These are phyloP conservation scores for Spodoptera frugiperda DNA, from an alignment of 1,140 invertebrate species.

Conservation along the genomic window DNA sequence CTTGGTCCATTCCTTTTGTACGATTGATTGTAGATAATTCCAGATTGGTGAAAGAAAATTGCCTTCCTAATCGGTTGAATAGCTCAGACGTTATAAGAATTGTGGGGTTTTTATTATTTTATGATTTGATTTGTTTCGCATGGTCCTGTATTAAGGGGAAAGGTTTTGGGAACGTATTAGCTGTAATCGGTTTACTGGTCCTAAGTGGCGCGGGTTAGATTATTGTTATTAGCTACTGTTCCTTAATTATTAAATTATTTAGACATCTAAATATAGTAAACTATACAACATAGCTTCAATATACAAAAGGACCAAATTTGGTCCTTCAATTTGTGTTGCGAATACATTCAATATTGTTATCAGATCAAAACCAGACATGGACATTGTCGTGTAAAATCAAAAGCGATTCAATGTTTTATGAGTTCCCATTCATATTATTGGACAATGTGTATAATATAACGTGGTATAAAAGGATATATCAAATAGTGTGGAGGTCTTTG, in stretches of 20 bases:
- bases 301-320: too few relatives aligned
- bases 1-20: constrained; percentile 73
- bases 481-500: constrained; percentile 29
- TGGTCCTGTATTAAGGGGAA: not conserved
- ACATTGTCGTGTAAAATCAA: not conserved
- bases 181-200: not conserved
- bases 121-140: constrained; percentile 33
- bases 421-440: constrained; percentile 17
- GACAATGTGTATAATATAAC: constrained; percentile 20
- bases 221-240: not conserved
- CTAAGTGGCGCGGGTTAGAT: not conserved
- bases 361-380: too few relatives aligned
- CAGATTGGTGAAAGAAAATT: constrained; percentile 67
- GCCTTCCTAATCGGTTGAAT: constrained; percentile 51
- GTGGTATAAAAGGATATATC: constrained; percentile 33
- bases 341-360: too few relatives aligned
- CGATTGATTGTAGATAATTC: constrained; percentile 80
- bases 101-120: constrained; percentile 17
- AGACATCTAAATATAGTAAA: too few relatives aligned
- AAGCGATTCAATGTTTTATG: constrained; percentile 8
- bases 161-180: not conserved
- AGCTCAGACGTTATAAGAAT: constrained; percentile 39
- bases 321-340: too few relatives aligned
- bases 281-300: too few relatives aligned
- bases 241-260: too few relatives aligned